Conservation (phyloP, 2,113 vertebrate genomes). For the Psittacus erithacus region DNA sequence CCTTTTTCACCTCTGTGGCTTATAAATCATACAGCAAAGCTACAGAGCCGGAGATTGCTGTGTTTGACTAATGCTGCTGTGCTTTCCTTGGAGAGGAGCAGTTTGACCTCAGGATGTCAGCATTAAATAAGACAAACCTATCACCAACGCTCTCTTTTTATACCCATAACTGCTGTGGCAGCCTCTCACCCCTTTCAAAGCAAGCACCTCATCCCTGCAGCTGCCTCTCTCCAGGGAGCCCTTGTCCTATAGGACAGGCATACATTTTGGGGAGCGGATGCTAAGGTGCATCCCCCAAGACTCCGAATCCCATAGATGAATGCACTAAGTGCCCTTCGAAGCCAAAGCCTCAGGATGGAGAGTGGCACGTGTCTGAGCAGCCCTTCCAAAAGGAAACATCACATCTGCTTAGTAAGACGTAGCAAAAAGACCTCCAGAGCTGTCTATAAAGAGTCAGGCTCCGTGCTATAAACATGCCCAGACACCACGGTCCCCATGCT, state of each 20-base stretch:
- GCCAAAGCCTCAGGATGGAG: not conserved
- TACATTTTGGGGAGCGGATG: not conserved
- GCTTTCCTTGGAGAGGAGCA: slow-evolving; percentile 29
- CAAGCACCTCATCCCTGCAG: not conserved
- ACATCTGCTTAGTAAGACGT: not conserved
- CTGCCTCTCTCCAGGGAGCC: not conserved
- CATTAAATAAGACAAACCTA: slow-evolving; percentile 68
- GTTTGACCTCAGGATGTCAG: slow-evolving; percentile 67
- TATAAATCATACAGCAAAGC: slow-evolving; percentile 61
- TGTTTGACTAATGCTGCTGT: slow-evolving; percentile 46
- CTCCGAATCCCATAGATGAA: not conserved
- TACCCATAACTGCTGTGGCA: not conserved
- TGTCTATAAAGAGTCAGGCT: not conserved
- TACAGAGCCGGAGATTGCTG: slow-evolving; percentile 38
- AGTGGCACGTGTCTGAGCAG: rapidly evolving
- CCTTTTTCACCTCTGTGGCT: not conserved
- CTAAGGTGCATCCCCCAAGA: not conserved
- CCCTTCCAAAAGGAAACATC: not conserved
- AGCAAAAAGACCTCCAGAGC: not conserved
- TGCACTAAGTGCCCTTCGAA: rapidly evolving
- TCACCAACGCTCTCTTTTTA: not conserved
- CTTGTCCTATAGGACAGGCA: not conserved
- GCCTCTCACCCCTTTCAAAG: not conserved
- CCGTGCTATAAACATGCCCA: not conserved
- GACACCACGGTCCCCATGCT: not conserved